Evolutionary conservation across 1,140 invertebrate genomes (phyloP).

Genomic region (Lineus longissimus): DNA sequence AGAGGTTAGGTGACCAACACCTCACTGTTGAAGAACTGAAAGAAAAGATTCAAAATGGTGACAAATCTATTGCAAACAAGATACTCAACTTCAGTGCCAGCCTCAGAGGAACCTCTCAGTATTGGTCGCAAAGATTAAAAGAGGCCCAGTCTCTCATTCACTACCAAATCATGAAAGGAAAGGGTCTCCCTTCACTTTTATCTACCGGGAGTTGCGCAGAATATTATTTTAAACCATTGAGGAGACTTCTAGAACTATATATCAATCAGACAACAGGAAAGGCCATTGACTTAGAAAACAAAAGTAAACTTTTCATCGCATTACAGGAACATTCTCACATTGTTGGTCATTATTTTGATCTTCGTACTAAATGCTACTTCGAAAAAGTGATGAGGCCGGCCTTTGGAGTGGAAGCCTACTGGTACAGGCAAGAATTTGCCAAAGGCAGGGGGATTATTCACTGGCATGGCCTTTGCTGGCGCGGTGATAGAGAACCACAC

Average conservation of each 20-base stretch:
- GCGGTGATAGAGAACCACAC: conserved; percentile 22
- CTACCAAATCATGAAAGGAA: neutral
- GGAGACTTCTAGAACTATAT: neutral
- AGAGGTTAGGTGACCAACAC: conserved; percentile 16
- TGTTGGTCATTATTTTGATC: conserved; percentile 23
- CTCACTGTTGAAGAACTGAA: neutral
- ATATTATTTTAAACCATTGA: neutral
- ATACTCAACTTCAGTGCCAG: neutral
- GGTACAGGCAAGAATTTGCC: conserved; percentile 25
- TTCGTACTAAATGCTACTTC: conserved; percentile 18
- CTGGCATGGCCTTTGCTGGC: conserved; percentile 23
- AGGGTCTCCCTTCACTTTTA: conserved; percentile 1
- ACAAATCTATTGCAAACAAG: neutral
- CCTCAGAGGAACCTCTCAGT: conserved; percentile 10
- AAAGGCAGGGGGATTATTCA: conserved; percentile 24
- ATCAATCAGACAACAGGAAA: neutral
- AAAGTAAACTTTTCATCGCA: neutral
- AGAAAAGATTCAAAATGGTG: neutral
- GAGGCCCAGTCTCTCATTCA: neutral
- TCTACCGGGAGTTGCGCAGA: neutral
- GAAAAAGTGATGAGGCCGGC: conserved; percentile 1
- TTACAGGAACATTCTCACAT: neutral
- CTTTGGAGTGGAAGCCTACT: conserved; percentile 22
- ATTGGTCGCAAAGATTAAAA: neutral
- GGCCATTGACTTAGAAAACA: conserved; percentile 2